Conservation (phyloP, 2,797 vertebrate species). For the Phyllotis vaccarum region DNA sequence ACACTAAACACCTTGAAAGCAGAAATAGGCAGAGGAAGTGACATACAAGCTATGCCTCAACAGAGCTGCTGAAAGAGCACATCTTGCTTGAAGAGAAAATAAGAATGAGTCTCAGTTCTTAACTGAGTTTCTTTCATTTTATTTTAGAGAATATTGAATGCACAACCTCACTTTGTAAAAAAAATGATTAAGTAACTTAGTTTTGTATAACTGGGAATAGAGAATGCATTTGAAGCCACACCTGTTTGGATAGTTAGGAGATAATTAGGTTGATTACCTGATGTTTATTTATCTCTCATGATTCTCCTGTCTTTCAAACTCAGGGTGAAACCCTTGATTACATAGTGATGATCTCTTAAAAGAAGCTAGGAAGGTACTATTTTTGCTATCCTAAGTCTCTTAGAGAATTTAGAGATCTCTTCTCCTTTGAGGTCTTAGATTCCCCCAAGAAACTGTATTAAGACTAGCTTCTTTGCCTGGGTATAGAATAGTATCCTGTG, state of each 20-base stretch:
- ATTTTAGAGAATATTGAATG: neutral
- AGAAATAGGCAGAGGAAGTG: neutral
- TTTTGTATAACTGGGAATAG: neutral
- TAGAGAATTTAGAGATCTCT: neutral
- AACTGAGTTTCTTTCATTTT: neutral
- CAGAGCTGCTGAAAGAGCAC: neutral
- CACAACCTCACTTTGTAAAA: neutral
- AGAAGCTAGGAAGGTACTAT: neutral
- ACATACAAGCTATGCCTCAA: neutral
- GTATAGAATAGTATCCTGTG: neutral
- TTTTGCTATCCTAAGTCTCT: neutral
- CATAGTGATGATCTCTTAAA: neutral
- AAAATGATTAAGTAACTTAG: neutral
- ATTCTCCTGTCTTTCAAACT: constrained; percentile 9
- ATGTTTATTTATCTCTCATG: neutral
- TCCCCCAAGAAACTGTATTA: neutral
- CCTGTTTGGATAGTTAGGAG: neutral
- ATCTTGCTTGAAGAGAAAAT: neutral
- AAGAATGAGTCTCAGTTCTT: neutral
- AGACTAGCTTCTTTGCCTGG: neutral
- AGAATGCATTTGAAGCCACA: neutral
- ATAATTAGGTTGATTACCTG: neutral
- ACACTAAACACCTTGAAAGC: neutral
- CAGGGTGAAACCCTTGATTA: neutral
- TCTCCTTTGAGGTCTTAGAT: neutral